These are phyloP conservation scores for Drosophila anceps DNA, from an alignment of 2,888 invertebrate species.

Conservation along the genomic window DNA sequence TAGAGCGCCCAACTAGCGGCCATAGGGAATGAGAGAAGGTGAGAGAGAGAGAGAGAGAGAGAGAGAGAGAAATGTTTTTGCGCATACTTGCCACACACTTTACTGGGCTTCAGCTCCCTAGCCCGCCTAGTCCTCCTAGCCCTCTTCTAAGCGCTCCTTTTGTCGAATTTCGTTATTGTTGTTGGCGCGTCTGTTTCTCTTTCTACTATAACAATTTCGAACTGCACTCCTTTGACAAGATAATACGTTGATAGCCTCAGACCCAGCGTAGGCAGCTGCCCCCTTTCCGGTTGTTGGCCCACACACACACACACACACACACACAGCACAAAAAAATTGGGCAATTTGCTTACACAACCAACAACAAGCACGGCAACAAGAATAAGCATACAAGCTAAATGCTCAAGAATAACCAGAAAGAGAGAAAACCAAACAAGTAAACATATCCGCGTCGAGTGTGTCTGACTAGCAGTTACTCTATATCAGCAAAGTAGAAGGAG, in stretches of 20 bases:
- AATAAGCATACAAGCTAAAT: conserved; percentile 27
- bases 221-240: conserved; percentile 76
- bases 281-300: background rate
- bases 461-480: background rate
- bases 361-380: conserved; percentile 50
- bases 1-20: conserved; percentile 56
- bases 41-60: background rate
- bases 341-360: conserved; percentile 75
- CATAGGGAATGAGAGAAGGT: conserved; percentile 14
- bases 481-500: background rate
- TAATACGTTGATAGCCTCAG: conserved; percentile 74
- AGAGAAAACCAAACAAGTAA: conserved; percentile 6
- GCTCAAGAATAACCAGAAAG: conserved; percentile 6
- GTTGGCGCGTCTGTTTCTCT: conserved; percentile 58
- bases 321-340: conserved; percentile 62
- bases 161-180: conserved; percentile 35
- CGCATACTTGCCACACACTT: conserved; percentile 37
- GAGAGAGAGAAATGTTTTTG: conserved; percentile 47
- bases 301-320: background rate
- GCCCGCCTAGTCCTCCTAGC: background rate
- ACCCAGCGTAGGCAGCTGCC: background rate
- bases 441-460: background rate
- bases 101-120: conserved; percentile 5
- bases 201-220: conserved; percentile 72
- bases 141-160: background rate